phyloP scores from a whole-genome alignment of 2,797 vertebrate species.

The Xenentodon cancila region DNA sequence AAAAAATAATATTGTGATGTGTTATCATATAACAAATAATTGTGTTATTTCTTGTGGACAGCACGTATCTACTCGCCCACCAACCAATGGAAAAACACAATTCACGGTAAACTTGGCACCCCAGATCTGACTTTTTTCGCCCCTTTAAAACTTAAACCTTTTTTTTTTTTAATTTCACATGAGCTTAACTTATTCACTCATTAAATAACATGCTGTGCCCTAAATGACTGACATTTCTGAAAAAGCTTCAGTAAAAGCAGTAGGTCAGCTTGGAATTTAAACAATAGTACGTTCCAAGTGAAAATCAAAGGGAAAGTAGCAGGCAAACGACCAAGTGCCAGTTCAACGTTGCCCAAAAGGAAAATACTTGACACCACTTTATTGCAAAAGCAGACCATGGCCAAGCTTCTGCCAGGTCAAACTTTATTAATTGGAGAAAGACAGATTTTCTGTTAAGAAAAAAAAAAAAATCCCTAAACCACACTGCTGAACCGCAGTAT shows the following conservation, averaged over 20 bases:
- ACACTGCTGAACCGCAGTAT: slow-evolving; percentile 17
- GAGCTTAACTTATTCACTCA: not conserved
- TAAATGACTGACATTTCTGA: slow-evolving; percentile 32
- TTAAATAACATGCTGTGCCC: not conserved
- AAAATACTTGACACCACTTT: slow-evolving; percentile 69
- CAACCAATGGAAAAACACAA: too few species aligned
- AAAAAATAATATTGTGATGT: not conserved
- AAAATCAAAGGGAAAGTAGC: slow-evolving; percentile 47
- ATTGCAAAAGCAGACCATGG: slow-evolving; percentile 68
- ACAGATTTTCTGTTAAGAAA: slow-evolving; percentile 11
- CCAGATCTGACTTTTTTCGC: too few species aligned
- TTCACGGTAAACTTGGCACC: too few species aligned
- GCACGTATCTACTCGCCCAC: too few species aligned
- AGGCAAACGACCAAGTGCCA: slow-evolving; percentile 41
- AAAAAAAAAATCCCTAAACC: slow-evolving; percentile 30
- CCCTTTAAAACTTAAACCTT: too few species aligned
- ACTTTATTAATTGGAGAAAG: slow-evolving; percentile 29
- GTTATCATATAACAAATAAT: not conserved
- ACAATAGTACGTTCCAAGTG: slow-evolving; percentile 35
- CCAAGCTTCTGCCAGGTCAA: slow-evolving; percentile 56
- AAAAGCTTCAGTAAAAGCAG: slow-evolving; percentile 31
- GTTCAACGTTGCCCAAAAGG: slow-evolving; percentile 43
- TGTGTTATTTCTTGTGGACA: too few species aligned
- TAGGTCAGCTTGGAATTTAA: slow-evolving; percentile 50
- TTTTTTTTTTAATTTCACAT: not conserved